Evolutionary conservation across 2,113 vertebrate genomes (phyloP), one percentile per base, ranked within the genome.

Genomic region (Amia ocellicauda): DNA sequence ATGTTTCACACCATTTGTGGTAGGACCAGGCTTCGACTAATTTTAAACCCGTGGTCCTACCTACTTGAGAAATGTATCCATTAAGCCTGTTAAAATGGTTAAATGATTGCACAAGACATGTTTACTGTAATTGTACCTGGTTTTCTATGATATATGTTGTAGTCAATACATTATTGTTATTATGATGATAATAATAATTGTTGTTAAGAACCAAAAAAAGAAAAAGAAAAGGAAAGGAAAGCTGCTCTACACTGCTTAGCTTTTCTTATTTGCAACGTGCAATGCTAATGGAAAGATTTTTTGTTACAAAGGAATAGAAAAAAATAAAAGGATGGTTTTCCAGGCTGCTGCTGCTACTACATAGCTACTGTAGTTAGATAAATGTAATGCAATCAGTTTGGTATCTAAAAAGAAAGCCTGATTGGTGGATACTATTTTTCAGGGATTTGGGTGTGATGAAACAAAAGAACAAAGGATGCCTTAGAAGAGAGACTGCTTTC

Each of bases 391-490:
- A 74, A 74, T 75, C 73, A 69, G 64, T 73, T 69, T 65, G 68
- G 80, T 83, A 72, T 79, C 9, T 76, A 54, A 55, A 69, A 78
- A 66, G 72, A 70, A 79, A 73, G 77, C 75, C 78, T 88, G 85
- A 89, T 78, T 74, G 75, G 74, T 83, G 83, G 78, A 78, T 83
- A 31, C 59, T 84, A 72, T 86, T 84, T 86, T 86, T 84, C 85
- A 85, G 85, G 78, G 70, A 66, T 83, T 71, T 83, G 87, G 86
- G 86, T 89, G 88, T 89, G 87, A 90, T 91, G 89, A 89, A 82
- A 91, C 89, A 91, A 91, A 89, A 81, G 85, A 89, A 90, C 88
- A 91, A 90, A 89, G 88, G 84, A 91, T 90, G 89, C 84, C 87
- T 89, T 91, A 90, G 82, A 83, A 83, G 83, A 83, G 81, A 86